phyloP scores from a whole-genome alignment of 2,888 invertebrate species.

The Cacoxenus indagator region DNA sequence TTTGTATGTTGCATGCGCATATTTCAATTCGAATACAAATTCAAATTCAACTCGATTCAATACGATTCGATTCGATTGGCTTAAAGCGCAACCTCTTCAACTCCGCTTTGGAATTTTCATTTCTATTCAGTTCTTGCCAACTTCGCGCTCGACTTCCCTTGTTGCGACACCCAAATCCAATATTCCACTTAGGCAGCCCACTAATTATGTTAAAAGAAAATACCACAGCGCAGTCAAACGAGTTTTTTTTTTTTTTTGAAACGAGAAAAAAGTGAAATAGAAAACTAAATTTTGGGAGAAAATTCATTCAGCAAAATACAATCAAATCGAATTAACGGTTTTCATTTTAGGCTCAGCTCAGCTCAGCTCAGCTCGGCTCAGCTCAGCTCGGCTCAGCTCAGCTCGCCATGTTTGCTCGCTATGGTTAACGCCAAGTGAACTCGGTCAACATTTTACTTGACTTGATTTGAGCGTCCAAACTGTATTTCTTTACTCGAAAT shows the following conservation, averaged over 20 bases:
- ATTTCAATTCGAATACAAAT: not conserved
- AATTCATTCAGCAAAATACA: constrained; percentile 10
- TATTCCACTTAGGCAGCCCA: constrained; percentile 2
- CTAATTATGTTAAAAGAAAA: not conserved
- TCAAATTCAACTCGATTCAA: no score
- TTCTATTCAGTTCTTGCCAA: constrained; percentile 25
- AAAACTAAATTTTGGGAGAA: not conserved
- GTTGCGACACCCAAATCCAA: not conserved
- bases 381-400: constrained; percentile 34
- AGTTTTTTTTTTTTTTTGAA: not conserved
- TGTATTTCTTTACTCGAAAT: constrained; percentile 45
- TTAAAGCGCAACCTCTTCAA: constrained; percentile 52
- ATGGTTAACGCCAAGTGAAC: constrained; percentile 38
- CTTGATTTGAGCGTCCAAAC: not conserved
- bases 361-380: constrained; percentile 34
- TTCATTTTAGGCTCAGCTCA: constrained; percentile 41
- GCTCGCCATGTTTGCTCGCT: not conserved
- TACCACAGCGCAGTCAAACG: not conserved
- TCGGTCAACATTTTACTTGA: constrained; percentile 49
- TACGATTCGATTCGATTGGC: no score
- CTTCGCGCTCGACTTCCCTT: not conserved
- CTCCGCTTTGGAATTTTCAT: constrained; percentile 35
- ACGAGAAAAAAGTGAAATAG: not conserved
- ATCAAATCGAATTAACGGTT: constrained; percentile 47
- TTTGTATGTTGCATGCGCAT: not conserved